These are phyloP conservation scores for Pediacus dermestoides DNA, from an alignment of 2,888 invertebrate genomes.

Conservation along the genomic window DNA sequence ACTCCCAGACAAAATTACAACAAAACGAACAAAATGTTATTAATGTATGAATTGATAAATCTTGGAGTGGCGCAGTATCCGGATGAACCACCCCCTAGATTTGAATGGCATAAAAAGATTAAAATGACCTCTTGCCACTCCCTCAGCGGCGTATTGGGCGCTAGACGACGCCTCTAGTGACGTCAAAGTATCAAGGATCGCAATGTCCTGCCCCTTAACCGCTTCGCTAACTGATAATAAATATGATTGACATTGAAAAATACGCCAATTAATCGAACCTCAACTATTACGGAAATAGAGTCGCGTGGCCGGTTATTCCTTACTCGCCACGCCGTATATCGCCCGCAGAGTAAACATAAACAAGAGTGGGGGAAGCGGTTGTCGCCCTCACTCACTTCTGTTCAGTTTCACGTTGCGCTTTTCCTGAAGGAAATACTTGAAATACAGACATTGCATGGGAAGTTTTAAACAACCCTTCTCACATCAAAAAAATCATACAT, in stretches of 20 bases:
- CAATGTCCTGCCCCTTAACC: constrained; percentile 44
- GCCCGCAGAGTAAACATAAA: constrained; percentile 48
- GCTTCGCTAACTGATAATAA: constrained; percentile 37
- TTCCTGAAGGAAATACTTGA: neutral
- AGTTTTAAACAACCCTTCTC: no score
- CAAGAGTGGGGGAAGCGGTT: constrained; percentile 41
- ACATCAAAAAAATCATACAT: no score
- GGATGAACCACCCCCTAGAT: constrained; percentile 48
- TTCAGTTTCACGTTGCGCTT: constrained; percentile 2
- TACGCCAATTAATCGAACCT: constrained; percentile 7
- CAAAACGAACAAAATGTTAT: no score
- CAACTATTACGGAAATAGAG: constrained; percentile 18
- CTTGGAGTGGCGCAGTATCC: constrained; percentile 45
- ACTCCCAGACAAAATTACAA: no score
- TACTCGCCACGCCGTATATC: no score
- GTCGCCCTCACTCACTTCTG: constrained; percentile 14
- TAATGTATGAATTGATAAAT: constrained; percentile 24
- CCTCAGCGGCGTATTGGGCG: constrained; percentile 49
- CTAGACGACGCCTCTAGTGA: constrained; percentile 48
- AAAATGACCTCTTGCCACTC: constrained; percentile 52
- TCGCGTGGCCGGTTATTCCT: no score
- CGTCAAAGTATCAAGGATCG: constrained; percentile 47
- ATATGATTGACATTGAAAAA: constrained; percentile 29
- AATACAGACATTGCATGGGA: no score
- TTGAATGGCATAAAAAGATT: constrained; percentile 53